Conservation (phyloP, 1,140 invertebrate genomes). For the Hyles euphorbiae region DNA sequence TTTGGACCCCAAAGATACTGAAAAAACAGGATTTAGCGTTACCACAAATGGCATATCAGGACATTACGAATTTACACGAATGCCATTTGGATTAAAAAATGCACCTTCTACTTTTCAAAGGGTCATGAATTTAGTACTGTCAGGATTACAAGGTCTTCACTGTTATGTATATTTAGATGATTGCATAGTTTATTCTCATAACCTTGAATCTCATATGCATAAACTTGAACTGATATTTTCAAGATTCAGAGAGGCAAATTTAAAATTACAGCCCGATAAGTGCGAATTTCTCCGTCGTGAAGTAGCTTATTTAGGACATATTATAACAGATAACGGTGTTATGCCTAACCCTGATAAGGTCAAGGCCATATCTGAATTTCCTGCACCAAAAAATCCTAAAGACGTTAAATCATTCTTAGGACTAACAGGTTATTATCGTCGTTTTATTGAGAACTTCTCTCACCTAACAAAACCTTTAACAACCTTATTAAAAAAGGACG, state of each 20-base stretch:
- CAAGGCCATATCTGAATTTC: conserved; percentile 29
- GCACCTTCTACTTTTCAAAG: conserved; percentile 9
- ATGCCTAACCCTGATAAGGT: conserved; percentile 11
- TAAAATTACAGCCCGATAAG: neutral
- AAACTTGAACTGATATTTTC: no score
- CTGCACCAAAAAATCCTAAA: conserved; percentile 44
- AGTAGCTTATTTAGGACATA: conserved; percentile 11
- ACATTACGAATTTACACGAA: conserved; percentile 11
- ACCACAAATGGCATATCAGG: conserved; percentile 9
- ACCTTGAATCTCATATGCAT: no score
- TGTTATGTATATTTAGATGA: conserved; percentile 11
- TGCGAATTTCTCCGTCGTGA: conserved; percentile 10
- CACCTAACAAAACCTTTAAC: conserved; percentile 36
- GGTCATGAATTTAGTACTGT: conserved; percentile 9
- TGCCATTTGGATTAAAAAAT: conserved; percentile 16
- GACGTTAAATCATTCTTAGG: conserved; percentile 63
- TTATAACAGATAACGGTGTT: conserved; percentile 13
- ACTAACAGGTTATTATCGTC: conserved; percentile 44
- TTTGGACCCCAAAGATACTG: no score
- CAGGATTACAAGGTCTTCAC: conserved; percentile 7
- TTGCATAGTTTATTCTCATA: no score
- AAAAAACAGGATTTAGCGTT: conserved; percentile 12
- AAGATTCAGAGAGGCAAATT: no score
- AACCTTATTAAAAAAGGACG: no score
- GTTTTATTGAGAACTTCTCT: conserved; percentile 37